These are phyloP conservation scores for Apantesis nais DNA, from an alignment of 2,888 invertebrate genomes.

Conservation along the genomic window DNA sequence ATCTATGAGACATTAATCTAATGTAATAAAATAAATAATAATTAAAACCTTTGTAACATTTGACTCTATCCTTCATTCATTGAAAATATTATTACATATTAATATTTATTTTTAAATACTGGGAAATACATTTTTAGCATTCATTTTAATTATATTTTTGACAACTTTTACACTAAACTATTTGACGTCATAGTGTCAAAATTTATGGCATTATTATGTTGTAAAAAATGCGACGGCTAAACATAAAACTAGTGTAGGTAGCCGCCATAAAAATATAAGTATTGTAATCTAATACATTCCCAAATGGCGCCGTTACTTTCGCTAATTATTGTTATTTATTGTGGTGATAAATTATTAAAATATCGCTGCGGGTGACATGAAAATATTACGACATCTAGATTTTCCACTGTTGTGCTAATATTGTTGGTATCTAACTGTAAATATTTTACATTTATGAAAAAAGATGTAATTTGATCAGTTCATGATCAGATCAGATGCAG, in stretches of 20 bases:
- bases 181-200: conserved; percentile 41
- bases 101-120: background rate
- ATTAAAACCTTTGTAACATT: too few species aligned
- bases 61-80: too few species aligned
- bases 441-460: too few species aligned
- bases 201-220: conserved; percentile 40
- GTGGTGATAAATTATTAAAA: conserved; percentile 27
- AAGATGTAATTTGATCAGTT: too few species aligned
- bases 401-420: conserved; percentile 5
- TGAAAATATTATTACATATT: background rate
- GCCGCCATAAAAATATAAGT: conserved; percentile 43
- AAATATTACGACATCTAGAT: conserved; percentile 19
- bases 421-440: background rate
- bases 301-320: conserved; percentile 39
- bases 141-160: conserved; percentile 23
- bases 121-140: conserved; percentile 8
- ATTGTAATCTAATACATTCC: conserved; percentile 45
- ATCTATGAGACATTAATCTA: too few species aligned
- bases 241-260: conserved; percentile 30
- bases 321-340: conserved; percentile 47
- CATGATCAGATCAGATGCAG: too few species aligned
- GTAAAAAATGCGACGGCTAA: conserved; percentile 39
- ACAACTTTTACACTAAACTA: conserved; percentile 17
- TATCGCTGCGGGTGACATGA: background rate
- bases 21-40: background rate